These are phyloP conservation scores for Drosophila repleta DNA, from an alignment of 1,140 invertebrate species.

Conservation along the genomic window DNA sequence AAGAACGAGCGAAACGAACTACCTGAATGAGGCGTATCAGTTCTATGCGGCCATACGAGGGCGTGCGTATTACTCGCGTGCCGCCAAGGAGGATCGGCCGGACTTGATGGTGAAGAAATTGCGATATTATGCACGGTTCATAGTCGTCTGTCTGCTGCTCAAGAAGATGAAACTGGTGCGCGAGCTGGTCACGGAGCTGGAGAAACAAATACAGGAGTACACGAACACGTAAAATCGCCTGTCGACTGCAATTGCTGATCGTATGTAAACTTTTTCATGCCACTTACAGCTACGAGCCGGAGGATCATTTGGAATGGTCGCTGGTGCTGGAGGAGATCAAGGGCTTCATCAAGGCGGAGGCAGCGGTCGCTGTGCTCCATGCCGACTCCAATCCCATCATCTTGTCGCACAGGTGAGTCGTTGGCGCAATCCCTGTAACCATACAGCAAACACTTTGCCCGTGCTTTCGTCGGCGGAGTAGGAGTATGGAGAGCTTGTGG, in stretches of 20 bases:
- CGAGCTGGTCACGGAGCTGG: conserved; percentile 95
- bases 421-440: conserved; percentile 49
- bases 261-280: conserved; percentile 9
- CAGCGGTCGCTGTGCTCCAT: conserved; percentile 93
- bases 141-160: conserved; percentile 96
- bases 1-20: conserved; percentile 97
- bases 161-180: conserved; percentile 97
- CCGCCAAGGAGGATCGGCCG: conserved; percentile 96
- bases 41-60: conserved; percentile 98
- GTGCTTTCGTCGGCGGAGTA: conserved; percentile 84
- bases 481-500: conserved; percentile 78
- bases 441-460: conserved; percentile 68
- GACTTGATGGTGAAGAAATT: conserved; percentile 99
- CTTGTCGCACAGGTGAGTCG: conserved; percentile 90
- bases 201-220: conserved; percentile 96
- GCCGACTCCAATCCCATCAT: conserved; percentile 93
- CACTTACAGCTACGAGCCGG: conserved; percentile 91
- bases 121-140: conserved; percentile 97
- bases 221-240: conserved; percentile 88
- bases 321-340: conserved; percentile 97
- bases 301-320: conserved; percentile 98
- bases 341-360: conserved; percentile 96
- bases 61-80: conserved; percentile 96
- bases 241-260: conserved; percentile 26
- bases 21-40: conserved; percentile 97